These are phyloP conservation scores for Caradrina clavipalpis DNA, from an alignment of 2,888 invertebrate genomes.

Conservation along the genomic window DNA sequence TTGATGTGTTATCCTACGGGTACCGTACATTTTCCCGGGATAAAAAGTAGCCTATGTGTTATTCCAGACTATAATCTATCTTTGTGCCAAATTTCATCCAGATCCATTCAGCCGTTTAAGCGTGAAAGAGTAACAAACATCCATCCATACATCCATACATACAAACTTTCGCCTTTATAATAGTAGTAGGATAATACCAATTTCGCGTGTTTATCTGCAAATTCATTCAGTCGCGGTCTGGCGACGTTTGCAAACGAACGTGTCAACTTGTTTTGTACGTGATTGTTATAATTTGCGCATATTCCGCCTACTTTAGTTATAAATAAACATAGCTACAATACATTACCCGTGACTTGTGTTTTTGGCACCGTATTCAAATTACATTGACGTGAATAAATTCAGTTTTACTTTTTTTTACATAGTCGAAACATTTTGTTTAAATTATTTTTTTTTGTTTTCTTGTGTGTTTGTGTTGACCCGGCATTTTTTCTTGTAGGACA, in stretches of 20 bases:
- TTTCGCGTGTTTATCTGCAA: slow-evolving; percentile 39
- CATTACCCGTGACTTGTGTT: slow-evolving; percentile 60
- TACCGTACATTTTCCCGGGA: too few species aligned
- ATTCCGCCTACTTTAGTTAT: slow-evolving; percentile 38
- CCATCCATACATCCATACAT: too few species aligned
- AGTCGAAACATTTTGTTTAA: not conserved
- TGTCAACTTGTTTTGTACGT: slow-evolving; percentile 41
- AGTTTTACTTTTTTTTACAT: slow-evolving; percentile 21
- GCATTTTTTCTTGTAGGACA: slow-evolving; percentile 30
- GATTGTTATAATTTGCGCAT: slow-evolving; percentile 41
- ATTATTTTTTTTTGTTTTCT: slow-evolving; percentile 3
- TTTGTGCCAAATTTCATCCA: too few species aligned
- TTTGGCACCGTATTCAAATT: slow-evolving; percentile 57
- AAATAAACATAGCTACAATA: slow-evolving; percentile 51
- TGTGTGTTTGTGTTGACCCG: slow-evolving; percentile 1
- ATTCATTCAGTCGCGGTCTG: slow-evolving; percentile 55
- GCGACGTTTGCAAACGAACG: slow-evolving; percentile 33
- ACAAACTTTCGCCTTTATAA: too few species aligned
- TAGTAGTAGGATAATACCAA: not conserved
- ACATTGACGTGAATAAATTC: slow-evolving; percentile 11
- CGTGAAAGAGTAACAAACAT: too few species aligned
- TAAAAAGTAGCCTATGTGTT: too few species aligned
- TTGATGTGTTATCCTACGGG: too few species aligned
- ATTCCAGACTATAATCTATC: too few species aligned
- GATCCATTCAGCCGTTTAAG: too few species aligned